Conservation (phyloP, 2,113 vertebrate species). For the Pitta sordida region DNA sequence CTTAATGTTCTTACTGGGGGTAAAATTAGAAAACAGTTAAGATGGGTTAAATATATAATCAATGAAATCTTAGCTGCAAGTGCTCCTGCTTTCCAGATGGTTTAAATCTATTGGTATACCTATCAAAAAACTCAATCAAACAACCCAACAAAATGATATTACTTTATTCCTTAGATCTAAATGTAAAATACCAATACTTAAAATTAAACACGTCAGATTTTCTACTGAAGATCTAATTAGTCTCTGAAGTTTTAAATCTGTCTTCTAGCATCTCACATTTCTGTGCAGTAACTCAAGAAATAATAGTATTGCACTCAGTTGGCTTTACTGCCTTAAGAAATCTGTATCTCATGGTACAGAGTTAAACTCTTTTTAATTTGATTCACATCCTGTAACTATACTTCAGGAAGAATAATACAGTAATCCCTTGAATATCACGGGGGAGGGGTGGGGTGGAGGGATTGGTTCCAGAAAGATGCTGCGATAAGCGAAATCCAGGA, state of each 20-base stretch:
- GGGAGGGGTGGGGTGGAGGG: no score
- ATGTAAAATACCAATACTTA: not conserved
- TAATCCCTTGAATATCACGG: no score
- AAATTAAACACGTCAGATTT: not conserved
- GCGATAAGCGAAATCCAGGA: no score
- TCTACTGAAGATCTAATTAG: not conserved
- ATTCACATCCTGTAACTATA: not conserved
- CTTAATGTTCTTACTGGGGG: not conserved
- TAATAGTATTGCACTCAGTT: not conserved
- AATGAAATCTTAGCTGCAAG: not conserved
- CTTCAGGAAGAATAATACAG: not conserved
- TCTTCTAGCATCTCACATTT: not conserved
- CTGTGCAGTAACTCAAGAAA: not conserved
- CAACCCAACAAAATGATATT: not conserved
- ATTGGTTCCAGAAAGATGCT: no score
- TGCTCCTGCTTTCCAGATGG: not conserved
- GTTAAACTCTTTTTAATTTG: not conserved
- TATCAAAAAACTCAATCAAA: not conserved
- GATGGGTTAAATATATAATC: not conserved
- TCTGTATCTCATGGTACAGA: not conserved
- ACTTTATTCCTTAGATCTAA: not conserved
- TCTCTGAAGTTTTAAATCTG: not conserved
- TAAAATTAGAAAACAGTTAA: not conserved
- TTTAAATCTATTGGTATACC: not conserved
- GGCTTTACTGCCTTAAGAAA: slow-evolving; percentile 1